A percentile compares a stretch with the other conserved stretches of the same genome.
Conservation (phyloP, 1,140 invertebrate species). For the Bilobella aurantiaca region DNA sequence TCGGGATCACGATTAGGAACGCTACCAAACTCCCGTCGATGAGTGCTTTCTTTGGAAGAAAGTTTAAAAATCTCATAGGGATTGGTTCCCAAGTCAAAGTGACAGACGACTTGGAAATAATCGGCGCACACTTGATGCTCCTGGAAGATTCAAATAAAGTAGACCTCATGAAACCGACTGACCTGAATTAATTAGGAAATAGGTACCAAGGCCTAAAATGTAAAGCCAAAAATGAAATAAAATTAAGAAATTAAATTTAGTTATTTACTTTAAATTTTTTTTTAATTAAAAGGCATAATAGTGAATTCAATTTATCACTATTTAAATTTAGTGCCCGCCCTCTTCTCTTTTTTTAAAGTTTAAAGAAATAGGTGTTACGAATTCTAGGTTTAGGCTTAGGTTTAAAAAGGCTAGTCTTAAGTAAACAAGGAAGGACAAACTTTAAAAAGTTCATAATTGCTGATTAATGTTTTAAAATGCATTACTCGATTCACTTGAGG, state of each 20-base stretch:
- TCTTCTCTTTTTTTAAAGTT: too few relatives aligned
- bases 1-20: constrained; percentile 21
- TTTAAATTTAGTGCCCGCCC: too few relatives aligned
- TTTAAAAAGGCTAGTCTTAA: too few relatives aligned
- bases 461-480: too few relatives aligned
- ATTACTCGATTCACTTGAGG: too few relatives aligned
- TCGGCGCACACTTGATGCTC: constrained; percentile 34
- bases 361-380: too few relatives aligned
- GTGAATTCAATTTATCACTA: too few relatives aligned
- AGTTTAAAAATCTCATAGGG: constrained; percentile 32
- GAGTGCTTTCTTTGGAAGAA: constrained; percentile 12
- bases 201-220: not conserved
- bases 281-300: too few relatives aligned
- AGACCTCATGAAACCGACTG: not conserved
- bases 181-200: too few relatives aligned
- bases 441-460: too few relatives aligned
- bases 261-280: not conserved
- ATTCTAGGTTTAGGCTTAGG: too few relatives aligned
- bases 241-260: constrained; percentile 1
- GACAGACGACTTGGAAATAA: constrained; percentile 33
- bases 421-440: too few relatives aligned
- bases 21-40: constrained; percentile 16
- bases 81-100: constrained; percentile 19
- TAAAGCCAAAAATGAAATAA: not conserved
- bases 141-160: constrained; percentile 8